Percentiles rank a stretch among this genome's conserved stretches.
These are phyloP conservation scores for Blomia tropicalis DNA, from an alignment of 2,888 invertebrate genomes.

Conservation along the genomic window DNA sequence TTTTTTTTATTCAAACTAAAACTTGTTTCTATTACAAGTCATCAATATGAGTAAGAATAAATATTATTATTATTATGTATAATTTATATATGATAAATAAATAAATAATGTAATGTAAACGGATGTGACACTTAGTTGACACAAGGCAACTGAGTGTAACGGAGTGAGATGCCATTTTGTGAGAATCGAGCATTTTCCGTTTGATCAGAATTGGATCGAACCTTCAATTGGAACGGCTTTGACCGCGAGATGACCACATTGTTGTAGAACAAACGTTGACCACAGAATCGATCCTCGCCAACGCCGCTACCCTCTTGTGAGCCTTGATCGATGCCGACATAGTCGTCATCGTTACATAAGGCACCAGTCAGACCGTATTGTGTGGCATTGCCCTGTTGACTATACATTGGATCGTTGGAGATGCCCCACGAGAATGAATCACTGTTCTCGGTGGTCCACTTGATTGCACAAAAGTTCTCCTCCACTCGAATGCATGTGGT, in stretches of 20 bases:
- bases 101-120: not conserved
- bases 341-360: slow-evolving; percentile 30
- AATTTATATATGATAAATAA: slow-evolving; percentile 3
- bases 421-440: slow-evolving; percentile 28
- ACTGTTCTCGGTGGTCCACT: slow-evolving; percentile 28
- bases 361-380: slow-evolving; percentile 28
- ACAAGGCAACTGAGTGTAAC: slow-evolving; percentile 31
- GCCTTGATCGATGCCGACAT: slow-evolving; percentile 31
- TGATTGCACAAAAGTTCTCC: slow-evolving; percentile 24
- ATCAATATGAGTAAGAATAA: too few relatives aligned
- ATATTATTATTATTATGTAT: too few relatives aligned
- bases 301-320: slow-evolving; percentile 30
- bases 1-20: too few relatives aligned
- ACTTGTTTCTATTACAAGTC: too few relatives aligned
- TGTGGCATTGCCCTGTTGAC: not conserved
- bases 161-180: slow-evolving; percentile 28
- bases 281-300: slow-evolving; percentile 31
- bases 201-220: slow-evolving; percentile 29
- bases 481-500: slow-evolving; percentile 30
- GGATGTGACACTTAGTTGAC: slow-evolving; percentile 24
- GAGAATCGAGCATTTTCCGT: slow-evolving; percentile 28
- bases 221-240: slow-evolving; percentile 30
- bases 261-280: slow-evolving; percentile 28
- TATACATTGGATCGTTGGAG: slow-evolving; percentile 24
- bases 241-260: slow-evolving; percentile 31